Conservation (phyloP, 2,797 vertebrate species). For the Hafferia zeledoni region DNA sequence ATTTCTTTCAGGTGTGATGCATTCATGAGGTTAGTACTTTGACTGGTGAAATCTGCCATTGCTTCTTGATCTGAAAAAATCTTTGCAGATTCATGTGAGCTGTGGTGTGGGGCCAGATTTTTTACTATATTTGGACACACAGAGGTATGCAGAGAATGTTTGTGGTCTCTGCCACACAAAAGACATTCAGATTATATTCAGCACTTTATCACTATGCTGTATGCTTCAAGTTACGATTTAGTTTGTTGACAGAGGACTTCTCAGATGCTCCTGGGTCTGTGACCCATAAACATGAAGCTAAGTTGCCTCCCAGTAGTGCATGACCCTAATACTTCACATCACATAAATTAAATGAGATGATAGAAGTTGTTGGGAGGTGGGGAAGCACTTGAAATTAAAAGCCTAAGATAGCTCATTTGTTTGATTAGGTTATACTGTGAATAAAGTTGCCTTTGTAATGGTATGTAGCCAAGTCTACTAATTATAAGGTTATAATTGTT, state of each 20-base stretch:
- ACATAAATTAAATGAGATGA: not conserved
- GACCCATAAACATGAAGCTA: not conserved
- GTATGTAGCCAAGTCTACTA: not conserved
- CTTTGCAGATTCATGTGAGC: accelerated
- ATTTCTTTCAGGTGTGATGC: not conserved
- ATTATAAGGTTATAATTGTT: not conserved
- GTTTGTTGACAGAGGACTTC: not conserved
- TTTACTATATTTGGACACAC: not conserved
- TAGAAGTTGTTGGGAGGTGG: not conserved
- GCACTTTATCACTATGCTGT: not conserved
- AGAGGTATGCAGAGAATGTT: not conserved
- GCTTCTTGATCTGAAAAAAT: not conserved
- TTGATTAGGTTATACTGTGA: not conserved
- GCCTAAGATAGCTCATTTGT: not conserved
- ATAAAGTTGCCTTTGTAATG: not conserved
- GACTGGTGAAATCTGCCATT: not conserved
- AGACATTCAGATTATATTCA: not conserved
- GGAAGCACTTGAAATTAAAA: not conserved
- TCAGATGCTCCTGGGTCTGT: not conserved
- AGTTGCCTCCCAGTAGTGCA: not conserved
- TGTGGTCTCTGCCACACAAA: not conserved
- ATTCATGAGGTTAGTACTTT: not conserved
- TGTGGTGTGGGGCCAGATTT: not conserved
- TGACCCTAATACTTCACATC: constrained; percentile 25
- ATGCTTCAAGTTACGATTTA: not conserved